Evolutionary conservation across 2,113 vertebrate species (phyloP), one percentile per base, ranked within the genome.

Genomic region (Coracopsis vasa): DNA sequence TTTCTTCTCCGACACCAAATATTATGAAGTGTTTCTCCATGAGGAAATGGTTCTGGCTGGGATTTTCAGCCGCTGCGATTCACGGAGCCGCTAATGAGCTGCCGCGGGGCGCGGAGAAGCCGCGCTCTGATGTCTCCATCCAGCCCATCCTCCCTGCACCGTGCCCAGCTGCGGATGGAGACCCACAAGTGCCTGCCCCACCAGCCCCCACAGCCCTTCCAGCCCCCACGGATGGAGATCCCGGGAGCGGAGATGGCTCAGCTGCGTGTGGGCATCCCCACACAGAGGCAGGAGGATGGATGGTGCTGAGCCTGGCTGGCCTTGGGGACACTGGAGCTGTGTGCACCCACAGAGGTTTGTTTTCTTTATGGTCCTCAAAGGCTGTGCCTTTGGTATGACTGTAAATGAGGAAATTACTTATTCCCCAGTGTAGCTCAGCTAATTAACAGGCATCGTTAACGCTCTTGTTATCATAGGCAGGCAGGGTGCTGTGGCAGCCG

Each of bases 21-120:
- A 95, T 96, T 95, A 54, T 95, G 95, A 97, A 94, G 95, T 94
- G 96, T 95, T 95, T 95, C 92, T 93, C 90, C 75, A 41, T 74
- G 50, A 79, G 92, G 80, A 66, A 80, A 58, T 8, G 2, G 86
- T 50, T 94, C 95, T 85, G 93, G 92, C 90, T 74, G 95, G 33
- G 60, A 42, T 95, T 95, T 92, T 70, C 83, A 91, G 75, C 90
- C 85, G 25, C 3, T 21, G 80, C 51, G 7, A 90, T 82, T 96
- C 95, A 84, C 80, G 14, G 94, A 66, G 44, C 94, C 3, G 7
- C 31, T 93, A 95, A 97, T 42, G 94, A 92, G 88, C 90, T 56
- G 94, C 88, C 1, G 41, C 28, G 2, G 87, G 87, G 82, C 6
- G 2, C 5, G 2, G 64, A 15, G 85, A 31, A 39, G 70, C 28